A percentile compares a stretch with the other conserved stretches of the same genome.
Conservation (phyloP, 1,140 invertebrate genomes). For the Anadara kagoshimensis region DNA sequence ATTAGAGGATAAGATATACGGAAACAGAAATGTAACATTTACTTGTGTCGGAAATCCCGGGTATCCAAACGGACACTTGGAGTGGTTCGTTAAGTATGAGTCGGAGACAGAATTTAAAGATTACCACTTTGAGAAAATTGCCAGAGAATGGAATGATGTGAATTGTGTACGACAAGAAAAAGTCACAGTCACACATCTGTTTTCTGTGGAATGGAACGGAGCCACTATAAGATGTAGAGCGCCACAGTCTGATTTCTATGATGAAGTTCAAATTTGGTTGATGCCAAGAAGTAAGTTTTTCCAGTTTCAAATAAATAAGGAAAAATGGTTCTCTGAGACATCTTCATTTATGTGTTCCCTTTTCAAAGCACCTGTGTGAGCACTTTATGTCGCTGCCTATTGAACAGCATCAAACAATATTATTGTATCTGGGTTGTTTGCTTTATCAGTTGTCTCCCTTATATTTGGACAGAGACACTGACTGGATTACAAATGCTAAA, state of each 20-base stretch:
- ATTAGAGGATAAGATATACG: constrained; percentile 19
- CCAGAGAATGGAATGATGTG: constrained; percentile 4
- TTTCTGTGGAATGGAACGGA: constrained; percentile 22
- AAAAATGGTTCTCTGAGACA: too few species aligned
- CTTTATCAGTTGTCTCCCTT: too few species aligned
- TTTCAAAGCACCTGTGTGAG: too few species aligned
- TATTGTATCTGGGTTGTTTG: too few species aligned
- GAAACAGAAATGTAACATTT: constrained; percentile 18
- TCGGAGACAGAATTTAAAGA: constrained; percentile 5
- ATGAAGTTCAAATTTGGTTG: constrained; percentile 23
- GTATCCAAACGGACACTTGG: constrained; percentile 22
- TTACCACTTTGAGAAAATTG: constrained; percentile 12
- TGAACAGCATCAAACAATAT: too few species aligned
- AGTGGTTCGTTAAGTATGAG: constrained; percentile 18
- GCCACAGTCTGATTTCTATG: not conserved
- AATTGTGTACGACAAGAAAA: constrained; percentile 18
- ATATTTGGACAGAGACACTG: too few species aligned
- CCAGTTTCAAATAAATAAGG: too few species aligned
- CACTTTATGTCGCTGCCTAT: too few species aligned
- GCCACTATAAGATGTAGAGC: constrained; percentile 21
- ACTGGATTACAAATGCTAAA: too few species aligned
- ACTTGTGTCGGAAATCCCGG: constrained; percentile 25
- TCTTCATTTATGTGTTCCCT: too few species aligned
- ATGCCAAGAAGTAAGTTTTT: too few species aligned
- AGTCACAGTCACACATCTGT: constrained; percentile 3